A percentile compares a stretch with the other conserved stretches of the same genome.
Evolutionary conservation across 92 coral and sea anemone species (phyloP).

Genomic region (Bergia sp.): DNA sequence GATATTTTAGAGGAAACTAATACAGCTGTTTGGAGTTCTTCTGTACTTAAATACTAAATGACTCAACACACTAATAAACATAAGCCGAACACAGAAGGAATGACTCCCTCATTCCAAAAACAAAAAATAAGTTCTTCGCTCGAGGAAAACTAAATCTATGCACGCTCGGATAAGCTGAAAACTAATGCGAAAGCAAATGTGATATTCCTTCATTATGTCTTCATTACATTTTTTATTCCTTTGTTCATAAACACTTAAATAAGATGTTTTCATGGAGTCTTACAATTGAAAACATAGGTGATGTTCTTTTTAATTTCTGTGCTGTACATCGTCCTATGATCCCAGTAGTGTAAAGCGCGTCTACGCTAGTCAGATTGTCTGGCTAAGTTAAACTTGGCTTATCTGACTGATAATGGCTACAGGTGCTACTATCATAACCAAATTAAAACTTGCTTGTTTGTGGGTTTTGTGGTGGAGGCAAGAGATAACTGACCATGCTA

Average conservation of each 20-base stretch:
- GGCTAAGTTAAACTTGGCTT: neutral
- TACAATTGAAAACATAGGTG: too few species aligned
- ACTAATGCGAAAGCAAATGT: neutral
- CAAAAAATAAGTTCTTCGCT: neutral
- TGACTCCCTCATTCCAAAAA: neutral
- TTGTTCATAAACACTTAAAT: neutral
- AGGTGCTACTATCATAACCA: neutral
- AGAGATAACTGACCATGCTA: neutral
- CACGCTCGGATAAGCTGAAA: neutral
- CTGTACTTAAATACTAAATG: neutral
- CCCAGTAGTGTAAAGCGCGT: neutral
- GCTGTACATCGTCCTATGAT: neutral
- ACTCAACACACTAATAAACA: neutral
- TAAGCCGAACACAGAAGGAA: neutral
- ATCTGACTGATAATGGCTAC: conserved; percentile 3
- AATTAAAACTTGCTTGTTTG: conserved; percentile 23
- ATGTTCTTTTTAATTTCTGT: neutral
- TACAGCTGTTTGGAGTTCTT: neutral
- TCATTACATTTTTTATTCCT: neutral
- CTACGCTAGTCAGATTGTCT: neutral
- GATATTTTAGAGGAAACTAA: neutral
- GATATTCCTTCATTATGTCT: neutral
- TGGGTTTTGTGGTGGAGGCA: conserved; percentile 18
- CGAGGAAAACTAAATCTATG: neutral
- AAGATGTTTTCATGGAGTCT: neutral